Conservation (phyloP, 2,888 invertebrate genomes). For the Noctua pronuba region DNA sequence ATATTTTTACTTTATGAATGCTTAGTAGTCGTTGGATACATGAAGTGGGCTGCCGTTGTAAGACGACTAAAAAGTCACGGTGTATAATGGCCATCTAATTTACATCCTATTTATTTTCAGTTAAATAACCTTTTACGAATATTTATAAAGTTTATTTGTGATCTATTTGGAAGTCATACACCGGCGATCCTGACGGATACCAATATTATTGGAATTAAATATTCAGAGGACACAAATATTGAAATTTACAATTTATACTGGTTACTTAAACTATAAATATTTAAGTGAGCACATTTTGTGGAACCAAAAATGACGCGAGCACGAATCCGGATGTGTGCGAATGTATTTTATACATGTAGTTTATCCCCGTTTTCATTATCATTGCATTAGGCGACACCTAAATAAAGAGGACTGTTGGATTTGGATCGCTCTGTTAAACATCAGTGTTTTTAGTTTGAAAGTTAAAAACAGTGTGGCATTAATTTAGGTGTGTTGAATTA, state of each 20-base stretch:
- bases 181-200: too few species aligned
- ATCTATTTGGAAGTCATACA: too few species aligned
- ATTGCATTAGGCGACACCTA: background rate
- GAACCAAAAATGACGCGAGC: constrained; percentile 22
- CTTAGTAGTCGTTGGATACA: too few species aligned
- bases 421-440: too few species aligned
- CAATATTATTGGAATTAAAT: background rate
- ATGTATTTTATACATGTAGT: background rate
- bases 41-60: too few species aligned
- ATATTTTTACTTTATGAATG: too few species aligned
- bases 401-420: background rate
- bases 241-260: background rate
- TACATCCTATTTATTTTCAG: background rate
- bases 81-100: too few species aligned
- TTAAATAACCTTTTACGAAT: too few species aligned
- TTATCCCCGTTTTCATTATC: background rate
- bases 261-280: constrained; percentile 11
- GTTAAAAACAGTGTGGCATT: background rate
- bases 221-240: constrained; percentile 19
- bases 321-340: constrained; percentile 26
- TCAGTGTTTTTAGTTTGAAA: background rate
- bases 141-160: too few species aligned
- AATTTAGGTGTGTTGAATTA: too few species aligned
- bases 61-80: too few species aligned
- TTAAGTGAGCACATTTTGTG: too few species aligned